Percentiles rank a stretch among this genome's conserved stretches.
phyloP scores from a whole-genome alignment of 2,888 invertebrate genomes.

The Sabatieria punctata region DNA sequence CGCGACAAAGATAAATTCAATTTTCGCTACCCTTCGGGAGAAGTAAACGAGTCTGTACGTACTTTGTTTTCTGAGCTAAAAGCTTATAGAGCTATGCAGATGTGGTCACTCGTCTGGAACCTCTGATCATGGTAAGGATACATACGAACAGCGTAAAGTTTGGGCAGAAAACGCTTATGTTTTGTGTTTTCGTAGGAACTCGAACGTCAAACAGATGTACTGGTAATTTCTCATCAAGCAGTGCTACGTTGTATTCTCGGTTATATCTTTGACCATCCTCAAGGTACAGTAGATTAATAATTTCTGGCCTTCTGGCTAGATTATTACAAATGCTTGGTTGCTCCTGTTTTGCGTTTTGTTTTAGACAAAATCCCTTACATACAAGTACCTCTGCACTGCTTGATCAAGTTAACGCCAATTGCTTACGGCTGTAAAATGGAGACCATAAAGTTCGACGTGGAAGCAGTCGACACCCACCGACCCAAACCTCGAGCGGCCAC shows the following conservation, averaged over 20 bases:
- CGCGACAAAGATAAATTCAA: slow-evolving; percentile 77
- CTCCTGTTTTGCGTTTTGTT: no score
- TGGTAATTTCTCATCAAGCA: slow-evolving; percentile 78
- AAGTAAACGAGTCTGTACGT: no score
- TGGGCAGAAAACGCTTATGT: no score
- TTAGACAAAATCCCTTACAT: slow-evolving; percentile 37
- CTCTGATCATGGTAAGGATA: slow-evolving; percentile 65
- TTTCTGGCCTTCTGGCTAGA: no score
- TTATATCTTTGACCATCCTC: slow-evolving; percentile 69
- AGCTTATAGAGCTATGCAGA: slow-evolving; percentile 85
- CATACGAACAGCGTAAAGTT: no score
- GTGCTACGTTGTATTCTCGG: slow-evolving; percentile 70
- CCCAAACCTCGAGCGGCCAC: no score
- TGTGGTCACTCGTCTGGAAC: slow-evolving; percentile 68
- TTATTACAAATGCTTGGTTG: no score
- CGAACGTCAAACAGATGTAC: slow-evolving; percentile 64
- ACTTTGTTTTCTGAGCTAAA: no score
- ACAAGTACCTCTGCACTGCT: slow-evolving; percentile 50
- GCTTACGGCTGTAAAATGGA: slow-evolving; percentile 79
- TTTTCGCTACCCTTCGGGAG: slow-evolving; percentile 35
- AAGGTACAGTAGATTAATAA: no score
- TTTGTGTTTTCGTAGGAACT: no score
- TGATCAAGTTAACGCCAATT: slow-evolving; percentile 67
- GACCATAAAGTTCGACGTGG: slow-evolving; percentile 62
- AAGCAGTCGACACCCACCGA: slow-evolving; percentile 77